A percentile compares a stretch with the other conserved stretches of the same genome.
Conservation (phyloP, 2,888 invertebrate species). For the Acronicta alni region DNA sequence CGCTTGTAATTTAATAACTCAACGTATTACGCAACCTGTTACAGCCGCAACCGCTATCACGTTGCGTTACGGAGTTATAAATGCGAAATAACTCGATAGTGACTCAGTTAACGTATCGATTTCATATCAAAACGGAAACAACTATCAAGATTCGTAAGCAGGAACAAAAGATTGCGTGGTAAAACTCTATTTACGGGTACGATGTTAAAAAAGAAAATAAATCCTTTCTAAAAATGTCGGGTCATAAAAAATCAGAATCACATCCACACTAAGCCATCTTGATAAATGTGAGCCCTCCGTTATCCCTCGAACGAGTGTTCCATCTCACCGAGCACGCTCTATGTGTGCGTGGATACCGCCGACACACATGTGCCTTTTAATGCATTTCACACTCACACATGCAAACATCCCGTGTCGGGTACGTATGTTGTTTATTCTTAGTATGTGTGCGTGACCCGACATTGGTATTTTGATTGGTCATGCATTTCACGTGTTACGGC, state of each 20-base stretch:
- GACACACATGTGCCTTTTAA: constrained; percentile 62
- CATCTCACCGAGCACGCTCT: constrained; percentile 77
- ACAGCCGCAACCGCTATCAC: constrained; percentile 43
- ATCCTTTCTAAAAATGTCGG: not conserved
- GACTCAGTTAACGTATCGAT: constrained; percentile 44
- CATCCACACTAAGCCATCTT: constrained; percentile 70
- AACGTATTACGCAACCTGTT: constrained; percentile 47
- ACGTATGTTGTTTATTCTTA: constrained; percentile 35
- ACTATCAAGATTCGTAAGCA: not conserved
- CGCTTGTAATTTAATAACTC: constrained; percentile 53
- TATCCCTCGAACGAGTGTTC: constrained; percentile 88
- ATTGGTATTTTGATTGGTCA: constrained; percentile 90
- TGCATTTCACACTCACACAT: constrained; percentile 75
- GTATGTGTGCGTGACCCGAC: constrained; percentile 79
- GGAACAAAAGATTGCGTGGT: not conserved
- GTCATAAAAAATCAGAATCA: constrained; percentile 27
- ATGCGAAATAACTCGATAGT: constrained; percentile 49
- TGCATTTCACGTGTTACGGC: constrained; percentile 89
- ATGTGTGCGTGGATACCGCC: constrained; percentile 70
- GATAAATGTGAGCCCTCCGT: constrained; percentile 86
- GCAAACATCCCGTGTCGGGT: constrained; percentile 31
- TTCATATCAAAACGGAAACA: constrained; percentile 32
- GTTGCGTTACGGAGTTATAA: constrained; percentile 48
- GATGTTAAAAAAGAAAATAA: not conserved
- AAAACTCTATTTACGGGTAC: not conserved